phyloP scores from a whole-genome alignment of 2,113 vertebrate genomes.

The Ciconia stormi region DNA sequence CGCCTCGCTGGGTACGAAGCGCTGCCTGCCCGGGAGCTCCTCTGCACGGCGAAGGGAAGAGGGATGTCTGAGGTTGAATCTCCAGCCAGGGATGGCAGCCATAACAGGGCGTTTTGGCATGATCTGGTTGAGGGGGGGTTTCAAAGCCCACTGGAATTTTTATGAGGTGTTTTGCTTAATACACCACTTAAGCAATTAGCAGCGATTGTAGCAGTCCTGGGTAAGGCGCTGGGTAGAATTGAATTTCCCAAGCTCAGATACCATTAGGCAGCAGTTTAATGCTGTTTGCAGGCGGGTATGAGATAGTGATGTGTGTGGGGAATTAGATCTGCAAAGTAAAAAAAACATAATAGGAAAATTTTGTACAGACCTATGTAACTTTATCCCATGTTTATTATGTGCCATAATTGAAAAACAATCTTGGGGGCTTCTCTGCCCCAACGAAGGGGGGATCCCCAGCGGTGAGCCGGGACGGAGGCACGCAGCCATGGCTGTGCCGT shows the following conservation, averaged over 20 bases:
- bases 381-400: not conserved
- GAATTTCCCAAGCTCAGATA: conserved; percentile 36
- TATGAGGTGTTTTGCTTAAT: conserved; percentile 38
- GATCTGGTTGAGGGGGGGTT: not conserved
- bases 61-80: not conserved
- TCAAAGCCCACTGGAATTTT: conserved; percentile 28
- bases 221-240: conserved; percentile 2
- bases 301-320: not conserved
- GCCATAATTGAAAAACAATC: not conserved
- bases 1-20: accelerated
- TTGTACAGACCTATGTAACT: not conserved
- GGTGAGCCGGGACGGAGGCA: not conserved
- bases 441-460: not conserved
- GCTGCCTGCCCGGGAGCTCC: not conserved
- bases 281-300: not conserved
- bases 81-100: not conserved
- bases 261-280: not conserved
- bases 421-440: not conserved
- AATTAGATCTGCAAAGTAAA: not conserved
- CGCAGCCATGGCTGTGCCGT: not conserved
- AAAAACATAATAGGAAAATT: not conserved
- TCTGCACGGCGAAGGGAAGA: not conserved
- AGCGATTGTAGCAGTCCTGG: not conserved
- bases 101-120: not conserved
- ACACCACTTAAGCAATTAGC: conserved; percentile 46